phyloP scores from a whole-genome alignment of 2,797 vertebrate genomes.

The Mionectes olivaceus region DNA sequence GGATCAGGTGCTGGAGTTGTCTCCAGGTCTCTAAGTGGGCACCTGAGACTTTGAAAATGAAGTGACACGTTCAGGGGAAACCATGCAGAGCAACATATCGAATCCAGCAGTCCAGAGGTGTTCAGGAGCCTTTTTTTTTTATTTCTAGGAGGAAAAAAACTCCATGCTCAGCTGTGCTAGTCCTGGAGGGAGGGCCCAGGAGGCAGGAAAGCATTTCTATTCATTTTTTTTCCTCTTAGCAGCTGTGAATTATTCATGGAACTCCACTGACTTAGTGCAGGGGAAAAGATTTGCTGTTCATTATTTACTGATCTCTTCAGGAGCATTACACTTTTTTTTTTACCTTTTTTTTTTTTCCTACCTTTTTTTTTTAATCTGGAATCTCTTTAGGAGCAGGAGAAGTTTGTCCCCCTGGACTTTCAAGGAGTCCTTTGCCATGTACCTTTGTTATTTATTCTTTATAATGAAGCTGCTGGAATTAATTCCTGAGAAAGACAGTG shows the following conservation, averaged over 20 bases:
- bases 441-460: constrained; percentile 32
- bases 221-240: background rate
- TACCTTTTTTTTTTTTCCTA: accelerated
- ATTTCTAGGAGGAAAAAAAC: background rate
- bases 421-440: constrained; percentile 1
- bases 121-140: background rate
- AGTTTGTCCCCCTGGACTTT: background rate
- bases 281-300: background rate
- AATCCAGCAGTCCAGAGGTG: background rate
- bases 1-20: background rate
- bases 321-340: background rate
- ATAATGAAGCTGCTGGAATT: constrained; percentile 26
- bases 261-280: background rate
- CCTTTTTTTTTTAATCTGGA: background rate
- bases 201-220: background rate
- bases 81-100: background rate
- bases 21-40: background rate
- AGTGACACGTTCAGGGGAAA: background rate
- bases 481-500: background rate
- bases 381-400: background rate
- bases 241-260: constrained; percentile 29
- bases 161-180: background rate
- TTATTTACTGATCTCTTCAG: constrained; percentile 17
- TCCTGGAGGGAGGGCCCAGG: background rate
- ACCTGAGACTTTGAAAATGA: background rate